Evolutionary conservation across 2,797 vertebrate genomes (phyloP).

Genomic region (Macropodus opercularis): DNA sequence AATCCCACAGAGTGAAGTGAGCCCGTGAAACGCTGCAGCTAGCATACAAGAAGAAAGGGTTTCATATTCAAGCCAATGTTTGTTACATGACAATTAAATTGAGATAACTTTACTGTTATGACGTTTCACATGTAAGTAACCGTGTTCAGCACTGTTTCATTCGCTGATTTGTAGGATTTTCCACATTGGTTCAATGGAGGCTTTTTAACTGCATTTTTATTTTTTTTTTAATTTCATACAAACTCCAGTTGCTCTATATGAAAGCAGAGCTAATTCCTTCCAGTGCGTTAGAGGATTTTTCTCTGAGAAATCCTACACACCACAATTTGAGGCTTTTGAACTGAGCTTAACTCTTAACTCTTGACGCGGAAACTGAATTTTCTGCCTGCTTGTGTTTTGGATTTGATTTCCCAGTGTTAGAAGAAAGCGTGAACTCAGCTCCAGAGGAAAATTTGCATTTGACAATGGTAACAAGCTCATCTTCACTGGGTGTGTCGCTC

Average conservation of each 20-base stretch:
- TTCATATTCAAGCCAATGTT: no score
- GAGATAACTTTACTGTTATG: no score
- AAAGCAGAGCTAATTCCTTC: slow-evolving; percentile 33
- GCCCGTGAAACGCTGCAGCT: neutral
- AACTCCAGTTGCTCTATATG: slow-evolving; percentile 23
- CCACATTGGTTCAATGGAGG: slow-evolving; percentile 1
- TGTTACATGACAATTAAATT: no score
- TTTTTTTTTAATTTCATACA: slow-evolving; percentile 26
- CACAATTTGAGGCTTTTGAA: slow-evolving; percentile 1
- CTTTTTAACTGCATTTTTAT: slow-evolving; percentile 24
- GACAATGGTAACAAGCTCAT: slow-evolving; percentile 17
- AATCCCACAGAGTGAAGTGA: slow-evolving; percentile 37
- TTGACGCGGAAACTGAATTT: slow-evolving; percentile 5
- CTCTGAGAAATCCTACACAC: slow-evolving; percentile 18
- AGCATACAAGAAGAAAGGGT: neutral
- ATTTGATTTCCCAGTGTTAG: slow-evolving; percentile 34
- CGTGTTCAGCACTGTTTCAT: neutral
- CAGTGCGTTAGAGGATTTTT: slow-evolving; percentile 12
- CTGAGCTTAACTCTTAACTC: neutral
- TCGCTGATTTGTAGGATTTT: slow-evolving; percentile 18
- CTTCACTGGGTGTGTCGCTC: slow-evolving; percentile 1
- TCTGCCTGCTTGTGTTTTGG: neutral
- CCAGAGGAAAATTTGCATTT: slow-evolving; percentile 45
- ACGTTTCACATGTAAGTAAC: no score
- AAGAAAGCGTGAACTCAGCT: slow-evolving; percentile 9